These are phyloP conservation scores for Ditylenchus weischeri DNA, from an alignment of 2,888 invertebrate genomes.

Conservation along the genomic window DNA sequence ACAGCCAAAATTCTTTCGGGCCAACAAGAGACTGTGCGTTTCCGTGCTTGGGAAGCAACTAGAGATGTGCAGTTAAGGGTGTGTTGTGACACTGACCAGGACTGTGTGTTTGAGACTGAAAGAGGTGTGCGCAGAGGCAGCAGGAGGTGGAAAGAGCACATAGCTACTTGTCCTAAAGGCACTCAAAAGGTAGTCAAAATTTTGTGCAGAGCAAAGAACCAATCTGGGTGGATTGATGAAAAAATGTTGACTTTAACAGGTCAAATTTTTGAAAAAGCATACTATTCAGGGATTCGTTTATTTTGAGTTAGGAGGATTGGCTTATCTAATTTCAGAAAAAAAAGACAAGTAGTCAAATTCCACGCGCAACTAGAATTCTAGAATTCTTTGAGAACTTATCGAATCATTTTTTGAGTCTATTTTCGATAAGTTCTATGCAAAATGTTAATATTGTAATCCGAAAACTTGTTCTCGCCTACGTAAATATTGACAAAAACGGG, in stretches of 20 bases:
- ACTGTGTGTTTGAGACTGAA: conserved; percentile 51
- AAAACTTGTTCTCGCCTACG: too few relatives aligned
- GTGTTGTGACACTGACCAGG: conserved; percentile 46
- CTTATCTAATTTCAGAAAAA: too few relatives aligned
- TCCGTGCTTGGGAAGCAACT: conserved; percentile 49
- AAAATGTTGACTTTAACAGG: neutral
- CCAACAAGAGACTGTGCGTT: conserved; percentile 32
- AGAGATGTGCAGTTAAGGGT: conserved; percentile 45
- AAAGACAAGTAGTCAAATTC: too few relatives aligned
- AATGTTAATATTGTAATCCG: too few relatives aligned
- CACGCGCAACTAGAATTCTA: too few relatives aligned
- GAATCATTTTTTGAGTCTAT: too few relatives aligned
- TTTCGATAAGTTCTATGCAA: too few relatives aligned
- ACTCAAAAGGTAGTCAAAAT: conserved; percentile 41
- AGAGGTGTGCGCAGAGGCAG: conserved; percentile 43
- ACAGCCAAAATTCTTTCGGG: conserved; percentile 29
- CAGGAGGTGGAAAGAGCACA: conserved; percentile 42
- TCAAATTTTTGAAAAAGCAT: neutral
- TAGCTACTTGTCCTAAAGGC: conserved; percentile 45
- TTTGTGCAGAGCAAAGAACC: neutral
- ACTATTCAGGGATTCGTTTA: neutral
- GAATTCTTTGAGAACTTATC: too few relatives aligned
- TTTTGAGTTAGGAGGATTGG: neutral
- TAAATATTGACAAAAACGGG: too few relatives aligned
- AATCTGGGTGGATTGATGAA: neutral